Base-by-base conservation (phyloP, 2,888 invertebrate genomes). In the Coleophora deauratella region DNA sequence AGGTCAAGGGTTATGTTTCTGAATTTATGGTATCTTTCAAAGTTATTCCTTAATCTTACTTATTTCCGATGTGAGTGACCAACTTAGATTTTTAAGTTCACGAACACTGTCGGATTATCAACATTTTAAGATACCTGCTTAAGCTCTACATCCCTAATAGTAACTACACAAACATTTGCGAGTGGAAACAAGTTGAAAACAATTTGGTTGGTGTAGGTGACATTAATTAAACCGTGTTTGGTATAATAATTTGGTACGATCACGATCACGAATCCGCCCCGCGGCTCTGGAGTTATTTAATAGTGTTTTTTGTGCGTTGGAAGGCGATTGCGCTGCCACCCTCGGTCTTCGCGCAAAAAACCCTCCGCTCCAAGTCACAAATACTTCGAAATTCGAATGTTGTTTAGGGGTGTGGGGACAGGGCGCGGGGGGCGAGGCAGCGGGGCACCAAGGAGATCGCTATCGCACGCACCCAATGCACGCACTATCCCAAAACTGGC, bases 381-480 rank as follows among this genome's bases (percentile, higher is more conserved):
- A 80, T 75, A 79, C 67, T 74, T 74, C 74, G 78, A 78, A 31
- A 21, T 21, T 21, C 21, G 21, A 21, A 79, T 78, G 78, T 78
- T 80, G 78, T 76, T 77, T 78, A 68, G 72, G 74, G 60, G 70
- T 59, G 70, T 64, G 71, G 66, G 65, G 21, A 21, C 6, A 21
- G 21, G 60, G 46, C 35, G 6, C 50, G 61, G 54, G 47, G 49
- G 52, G 51, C 59, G 57, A 52, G 56, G 52, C 54, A 62, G 57
- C 57, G 54, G 58, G 61, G 66, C 69, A 69, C 69, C 59, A 59
- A 66, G 62, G 62, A 77, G 85, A 85, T 85, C 80, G 78, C 84
- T 85, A 85, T 85, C 85, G 80, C 85, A 82, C 82, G 82, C 79
- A 82, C 81, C 75, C 75, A 73, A 64, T 75, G 80, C 84, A 82